These are phyloP conservation scores for Hyphantria cunea DNA, from an alignment of 1,140 invertebrate species.

Conservation along the genomic window DNA sequence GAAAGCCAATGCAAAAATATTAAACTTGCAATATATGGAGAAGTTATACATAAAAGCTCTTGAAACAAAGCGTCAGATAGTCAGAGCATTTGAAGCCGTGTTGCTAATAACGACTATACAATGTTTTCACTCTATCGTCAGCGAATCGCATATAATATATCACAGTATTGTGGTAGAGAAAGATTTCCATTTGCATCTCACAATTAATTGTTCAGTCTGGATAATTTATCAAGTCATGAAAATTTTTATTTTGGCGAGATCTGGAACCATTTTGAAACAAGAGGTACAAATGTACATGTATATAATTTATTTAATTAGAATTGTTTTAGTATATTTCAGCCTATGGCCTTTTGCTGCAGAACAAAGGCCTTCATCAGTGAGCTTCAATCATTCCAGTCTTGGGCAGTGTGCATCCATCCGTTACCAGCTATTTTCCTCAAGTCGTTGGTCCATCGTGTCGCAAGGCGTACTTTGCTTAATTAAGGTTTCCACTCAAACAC, in stretches of 20 bases:
- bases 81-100: slow-evolving; percentile 52
- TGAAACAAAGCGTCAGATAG: slow-evolving; percentile 58
- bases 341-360: too few relatives aligned
- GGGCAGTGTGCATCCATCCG: too few relatives aligned
- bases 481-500: too few relatives aligned
- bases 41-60: slow-evolving; percentile 49
- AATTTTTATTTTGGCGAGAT: slow-evolving; percentile 51
- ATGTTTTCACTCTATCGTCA: slow-evolving; percentile 63
- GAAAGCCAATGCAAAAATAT: slow-evolving; percentile 36
- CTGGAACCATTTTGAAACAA: slow-evolving; percentile 52
- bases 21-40: slow-evolving; percentile 51
- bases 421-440: too few relatives aligned
- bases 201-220: slow-evolving; percentile 61
- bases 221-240: slow-evolving; percentile 63
- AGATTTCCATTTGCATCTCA: slow-evolving; percentile 41
- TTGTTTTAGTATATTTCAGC: too few relatives aligned
- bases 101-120: slow-evolving; percentile 55
- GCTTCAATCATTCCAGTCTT: too few relatives aligned
- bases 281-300: slow-evolving; percentile 39
- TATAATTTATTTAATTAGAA: too few relatives aligned
- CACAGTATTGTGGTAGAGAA: slow-evolving; percentile 44
- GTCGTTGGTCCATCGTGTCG: too few relatives aligned
- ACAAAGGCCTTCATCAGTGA: too few relatives aligned
- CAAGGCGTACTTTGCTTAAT: too few relatives aligned
- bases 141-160: slow-evolving; percentile 61